Evolutionary conservation across 2,113 vertebrate species (phyloP), one percentile per base, ranked within the genome.

Genomic region (Peromyscus leucopus): DNA sequence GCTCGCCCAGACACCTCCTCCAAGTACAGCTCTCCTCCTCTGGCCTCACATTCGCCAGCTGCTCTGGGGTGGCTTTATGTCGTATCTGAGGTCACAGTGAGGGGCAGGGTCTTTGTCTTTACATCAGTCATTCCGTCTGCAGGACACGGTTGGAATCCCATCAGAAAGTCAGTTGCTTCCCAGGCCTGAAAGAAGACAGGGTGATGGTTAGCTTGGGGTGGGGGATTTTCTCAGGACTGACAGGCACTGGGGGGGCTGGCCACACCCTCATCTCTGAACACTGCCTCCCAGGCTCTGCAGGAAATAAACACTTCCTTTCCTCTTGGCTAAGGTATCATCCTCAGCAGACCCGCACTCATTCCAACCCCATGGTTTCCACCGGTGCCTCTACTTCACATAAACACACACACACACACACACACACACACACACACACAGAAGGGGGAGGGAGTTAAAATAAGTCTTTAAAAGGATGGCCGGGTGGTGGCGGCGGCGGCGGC

Each of bases 181-280:
- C 95, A 98, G 92, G 86, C 98, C 99, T 99, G 97, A 94, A 98
- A 63, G n/a, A 87, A 98, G 57, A 98, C 0, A 96, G 94, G 22
- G 92, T 84, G n/a, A n/a, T 72, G 92, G 42, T 97, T 19, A 96
- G 89, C 42, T 84, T 65, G 61, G 57, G 36, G 80, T 7, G 26
- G 26, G 28, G 17, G 3, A 7, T 85, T 65, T 33, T 21, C 83
- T 24, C 61, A 46, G 61, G 13, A 26, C 4, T 0, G 65, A 39
- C 59, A 4, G 0, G 1, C 10, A 10, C 46, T 42, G 10, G 28
- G 36, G n/a, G 11, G 33, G 51, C 21, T 10, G 61, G 61, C 17
- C 0, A 16, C 2, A 0, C 0, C 48, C 12, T 36, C 0, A 39
- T n/a, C 26, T 16, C 26, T 65, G 9, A 33, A 75, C 33, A 33